Evolutionary conservation across 2,888 invertebrate genomes (phyloP).

Genomic region (Patella ulyssiponensis): DNA sequence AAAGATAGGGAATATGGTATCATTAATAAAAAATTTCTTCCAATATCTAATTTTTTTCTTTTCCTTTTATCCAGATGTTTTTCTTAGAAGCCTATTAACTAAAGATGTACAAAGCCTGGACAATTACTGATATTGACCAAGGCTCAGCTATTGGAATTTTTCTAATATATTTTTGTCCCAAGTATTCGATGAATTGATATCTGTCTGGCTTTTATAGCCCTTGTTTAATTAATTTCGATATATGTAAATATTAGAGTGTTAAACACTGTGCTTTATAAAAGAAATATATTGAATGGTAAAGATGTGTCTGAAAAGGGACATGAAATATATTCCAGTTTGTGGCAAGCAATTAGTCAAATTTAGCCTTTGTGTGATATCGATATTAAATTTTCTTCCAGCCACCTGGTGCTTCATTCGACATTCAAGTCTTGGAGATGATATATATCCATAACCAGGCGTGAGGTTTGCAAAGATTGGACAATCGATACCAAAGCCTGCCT

Average conservation of each 20-base stretch:
- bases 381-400: constrained; percentile 14
- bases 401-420: constrained; percentile 6
- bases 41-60: too few species aligned
- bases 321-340: constrained; percentile 1
- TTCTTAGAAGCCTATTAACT: too few species aligned
- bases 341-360: not conserved
- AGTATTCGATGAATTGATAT: not conserved
- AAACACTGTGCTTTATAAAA: not conserved
- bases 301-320: not conserved
- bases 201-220: constrained; percentile 5
- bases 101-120: too few species aligned
- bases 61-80: too few species aligned
- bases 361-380: constrained; percentile 9
- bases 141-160: too few species aligned
- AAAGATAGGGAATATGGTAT: too few species aligned
- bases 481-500: not conserved
- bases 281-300: not conserved
- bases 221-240: not conserved
- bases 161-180: too few species aligned
- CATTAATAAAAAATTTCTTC: too few species aligned
- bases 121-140: too few species aligned
- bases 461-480: constrained; percentile 4
- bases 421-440: constrained; percentile 11
- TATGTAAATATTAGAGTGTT: not conserved
- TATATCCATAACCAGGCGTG: constrained; percentile 9